Percentiles rank a stretch among this genome's conserved stretches.
These are phyloP conservation scores for Apeira syringaria DNA, from an alignment of 2,888 invertebrate species.

Conservation along the genomic window DNA sequence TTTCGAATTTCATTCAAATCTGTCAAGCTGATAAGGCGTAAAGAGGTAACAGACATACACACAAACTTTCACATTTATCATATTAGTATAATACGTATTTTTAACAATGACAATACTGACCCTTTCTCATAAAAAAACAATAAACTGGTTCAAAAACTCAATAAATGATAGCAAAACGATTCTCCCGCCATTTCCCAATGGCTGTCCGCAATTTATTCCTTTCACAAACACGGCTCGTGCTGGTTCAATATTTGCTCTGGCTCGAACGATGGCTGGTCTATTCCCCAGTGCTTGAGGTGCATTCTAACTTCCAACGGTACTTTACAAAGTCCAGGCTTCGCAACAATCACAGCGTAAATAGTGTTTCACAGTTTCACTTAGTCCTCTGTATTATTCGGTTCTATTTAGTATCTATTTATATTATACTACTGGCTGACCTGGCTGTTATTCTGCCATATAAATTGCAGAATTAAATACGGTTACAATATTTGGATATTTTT, in stretches of 20 bases:
- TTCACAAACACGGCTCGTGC: conserved; percentile 70
- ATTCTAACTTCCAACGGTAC: conserved; percentile 51
- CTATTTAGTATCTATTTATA: too few species aligned
- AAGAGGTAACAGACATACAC: too few species aligned
- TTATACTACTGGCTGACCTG: too few species aligned
- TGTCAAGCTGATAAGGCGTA: too few species aligned
- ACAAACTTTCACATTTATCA: too few species aligned
- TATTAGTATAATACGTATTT: too few species aligned
- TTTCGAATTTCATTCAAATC: too few species aligned
- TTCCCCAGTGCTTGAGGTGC: conserved; percentile 56
- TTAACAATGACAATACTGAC: too few species aligned
- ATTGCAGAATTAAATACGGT: too few species aligned
- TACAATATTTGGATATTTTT: too few species aligned
- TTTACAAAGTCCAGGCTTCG: conserved; percentile 15
- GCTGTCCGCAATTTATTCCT: conserved; percentile 72
- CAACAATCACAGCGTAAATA: conserved; percentile 1
- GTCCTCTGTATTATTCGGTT: background rate
- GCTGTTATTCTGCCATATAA: too few species aligned
- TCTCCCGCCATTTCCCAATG: conserved; percentile 21
- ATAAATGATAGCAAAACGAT: conserved; percentile 15
- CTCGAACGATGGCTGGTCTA: conserved; percentile 59
- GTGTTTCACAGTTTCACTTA: background rate
- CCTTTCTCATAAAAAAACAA: too few species aligned
- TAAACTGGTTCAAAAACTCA: conserved; percentile 13
- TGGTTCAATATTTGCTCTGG: conserved; percentile 78